These are phyloP conservation scores for Yponomeuta sedellus DNA, from an alignment of 2,888 invertebrate species.

Conservation along the genomic window DNA sequence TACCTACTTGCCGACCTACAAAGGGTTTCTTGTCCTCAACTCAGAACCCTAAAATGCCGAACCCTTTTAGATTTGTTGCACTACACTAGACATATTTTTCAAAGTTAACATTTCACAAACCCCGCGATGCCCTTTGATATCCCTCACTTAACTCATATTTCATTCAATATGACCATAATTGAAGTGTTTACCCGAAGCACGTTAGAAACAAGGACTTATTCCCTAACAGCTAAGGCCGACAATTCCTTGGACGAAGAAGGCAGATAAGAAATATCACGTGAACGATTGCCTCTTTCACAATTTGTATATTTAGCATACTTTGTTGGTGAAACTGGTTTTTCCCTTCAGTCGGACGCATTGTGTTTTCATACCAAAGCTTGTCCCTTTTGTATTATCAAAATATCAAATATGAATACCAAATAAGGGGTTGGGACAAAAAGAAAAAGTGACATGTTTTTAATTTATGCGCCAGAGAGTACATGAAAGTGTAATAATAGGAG, in stretches of 20 bases:
- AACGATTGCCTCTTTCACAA: conserved; percentile 74
- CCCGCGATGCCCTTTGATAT: conserved; percentile 72
- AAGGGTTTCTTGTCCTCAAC: no score
- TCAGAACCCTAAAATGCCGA: no score
- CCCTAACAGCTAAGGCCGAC: conserved; percentile 44
- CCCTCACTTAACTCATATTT: conserved; percentile 75
- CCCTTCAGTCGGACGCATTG: conserved; percentile 38
- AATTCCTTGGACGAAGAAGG: conserved; percentile 38
- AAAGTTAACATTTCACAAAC: conserved; percentile 71
- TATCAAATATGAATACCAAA: conserved; percentile 76
- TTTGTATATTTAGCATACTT: conserved; percentile 73
- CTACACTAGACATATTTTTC: conserved; percentile 47
- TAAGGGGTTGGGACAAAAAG: conserved; percentile 72
- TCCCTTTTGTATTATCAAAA: conserved; percentile 71
- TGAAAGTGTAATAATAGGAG: conserved; percentile 74
- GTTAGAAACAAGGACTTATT: conserved; percentile 57
- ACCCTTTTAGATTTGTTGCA: conserved; percentile 29
- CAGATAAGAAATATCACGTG: conserved; percentile 58
- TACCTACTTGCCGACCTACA: no score
- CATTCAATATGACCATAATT: conserved; percentile 75
- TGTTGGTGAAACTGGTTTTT: conserved; percentile 70
- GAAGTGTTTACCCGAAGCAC: conserved; percentile 51
- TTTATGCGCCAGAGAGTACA: conserved; percentile 73
- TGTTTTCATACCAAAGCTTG: conserved; percentile 65
- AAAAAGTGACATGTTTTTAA: conserved; percentile 73